Evolutionary conservation across 2,797 vertebrate species (phyloP).

Genomic region (Tiaroga cobitis): DNA sequence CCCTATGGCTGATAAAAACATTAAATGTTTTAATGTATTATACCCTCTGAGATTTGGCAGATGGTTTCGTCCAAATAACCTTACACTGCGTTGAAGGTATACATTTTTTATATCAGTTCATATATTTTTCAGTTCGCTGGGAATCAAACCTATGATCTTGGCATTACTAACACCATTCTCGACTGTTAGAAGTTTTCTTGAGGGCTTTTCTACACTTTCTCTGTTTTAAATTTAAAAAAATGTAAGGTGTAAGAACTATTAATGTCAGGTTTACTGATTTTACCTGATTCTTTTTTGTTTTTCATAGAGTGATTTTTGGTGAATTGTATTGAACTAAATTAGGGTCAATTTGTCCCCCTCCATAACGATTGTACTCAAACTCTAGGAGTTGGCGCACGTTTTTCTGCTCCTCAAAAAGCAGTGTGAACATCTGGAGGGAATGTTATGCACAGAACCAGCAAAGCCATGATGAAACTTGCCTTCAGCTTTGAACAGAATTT

Average conservation of each 20-base stretch:
- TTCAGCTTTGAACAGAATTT: conserved; percentile 5
- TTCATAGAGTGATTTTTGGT: background rate
- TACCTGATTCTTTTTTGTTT: background rate
- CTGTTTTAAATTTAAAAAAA: background rate
- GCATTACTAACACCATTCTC: background rate
- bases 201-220: background rate
- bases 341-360: background rate
- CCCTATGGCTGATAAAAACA: background rate
- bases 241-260: background rate
- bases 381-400: background rate
- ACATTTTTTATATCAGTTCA: background rate
- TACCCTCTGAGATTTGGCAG: background rate
- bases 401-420: background rate
- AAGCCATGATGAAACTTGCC: conserved; percentile 28
- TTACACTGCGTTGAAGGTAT: background rate
- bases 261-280: background rate
- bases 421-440: conserved; percentile 34
- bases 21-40: background rate
- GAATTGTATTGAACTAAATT: background rate
- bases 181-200: background rate
- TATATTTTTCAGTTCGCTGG: background rate
- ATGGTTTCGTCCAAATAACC: background rate
- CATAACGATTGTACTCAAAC: background rate
- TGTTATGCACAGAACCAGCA: conserved; percentile 41
- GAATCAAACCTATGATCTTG: background rate